Evolutionary conservation across 1,140 invertebrate species (phyloP).

Genomic region (roundworm (Caenorhabditis elegans)): DNA sequence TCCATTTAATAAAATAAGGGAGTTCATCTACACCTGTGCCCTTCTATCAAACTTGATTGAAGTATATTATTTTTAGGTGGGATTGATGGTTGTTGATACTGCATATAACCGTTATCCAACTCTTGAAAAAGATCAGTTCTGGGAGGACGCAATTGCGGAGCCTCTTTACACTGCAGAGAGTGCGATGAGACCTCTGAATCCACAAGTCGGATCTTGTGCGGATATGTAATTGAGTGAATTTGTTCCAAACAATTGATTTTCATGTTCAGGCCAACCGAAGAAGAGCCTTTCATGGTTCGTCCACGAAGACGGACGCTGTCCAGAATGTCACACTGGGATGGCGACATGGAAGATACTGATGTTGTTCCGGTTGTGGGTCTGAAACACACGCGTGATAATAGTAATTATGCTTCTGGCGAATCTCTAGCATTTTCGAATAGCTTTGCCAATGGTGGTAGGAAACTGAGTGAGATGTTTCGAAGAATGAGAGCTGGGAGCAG

Average conservation of each 20-base stretch:
- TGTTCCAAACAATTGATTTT: neutral
- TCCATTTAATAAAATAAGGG: too few species aligned
- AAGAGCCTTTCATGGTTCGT: conserved; percentile 6
- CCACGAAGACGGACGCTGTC: neutral
- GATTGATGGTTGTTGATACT: conserved; percentile 46
- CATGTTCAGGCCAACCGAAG: neutral
- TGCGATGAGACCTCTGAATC: conserved; percentile 39
- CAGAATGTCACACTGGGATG: conserved; percentile 3
- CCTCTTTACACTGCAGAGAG: conserved; percentile 46
- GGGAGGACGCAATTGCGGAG: conserved; percentile 43
- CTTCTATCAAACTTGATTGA: neutral
- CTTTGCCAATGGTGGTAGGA: neutral
- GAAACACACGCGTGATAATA: neutral
- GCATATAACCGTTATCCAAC: conserved; percentile 34
- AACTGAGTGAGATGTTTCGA: conserved; percentile 12
- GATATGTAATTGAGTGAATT: conserved; percentile 5
- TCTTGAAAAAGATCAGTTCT: conserved; percentile 44
- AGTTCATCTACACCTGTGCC: too few species aligned
- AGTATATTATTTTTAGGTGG: conserved; percentile 23
- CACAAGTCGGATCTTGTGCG: conserved; percentile 35
- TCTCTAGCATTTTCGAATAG: neutral
- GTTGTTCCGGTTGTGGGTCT: neutral
- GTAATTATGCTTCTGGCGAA: conserved; percentile 3
- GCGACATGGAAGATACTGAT: neutral
- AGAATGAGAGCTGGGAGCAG: neutral